Evolutionary conservation across 2,797 vertebrate species (phyloP), one percentile per base, ranked within the genome.

Genomic region (Acanthurus lineatus): DNA sequence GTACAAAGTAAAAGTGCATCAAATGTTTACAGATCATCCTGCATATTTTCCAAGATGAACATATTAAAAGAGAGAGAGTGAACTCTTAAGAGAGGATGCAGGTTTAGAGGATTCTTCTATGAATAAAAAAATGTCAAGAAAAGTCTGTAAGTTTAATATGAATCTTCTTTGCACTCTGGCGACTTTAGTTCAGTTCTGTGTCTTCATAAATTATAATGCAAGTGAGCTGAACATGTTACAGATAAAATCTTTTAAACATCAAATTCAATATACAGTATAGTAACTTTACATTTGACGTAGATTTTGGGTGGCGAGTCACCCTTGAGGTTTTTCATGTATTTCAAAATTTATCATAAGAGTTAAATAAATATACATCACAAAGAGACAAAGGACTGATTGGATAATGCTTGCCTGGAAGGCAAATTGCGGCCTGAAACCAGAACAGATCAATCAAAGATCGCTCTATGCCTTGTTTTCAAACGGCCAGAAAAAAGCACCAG

Each of bases 1-100:
- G 84, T 94, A 94, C 90, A 94, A 93, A 83, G 86, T 94, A 90
- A 95, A 96, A 96, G 95, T 96, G 95, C 95, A 95, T 96, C 88
- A 91, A 92, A 92, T 79, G 71, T 87, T 73, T 69, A 81, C 87
- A 90, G 74, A 79, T 45, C 25, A 79, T 87, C 84, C 79, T 71
- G 53, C 47, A 35, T 79, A 82, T 74, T 79, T 88, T 81, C 49
- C 75, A 92, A 69, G 80, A 86, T 65, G 73, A 69, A 80, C 65
- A 78, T 84, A 68, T 77, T n/a, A 71, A 79, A 86, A 40, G 53
- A 32, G 70, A 57, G 77, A 28, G n/a, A 77, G 68, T 47, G 28
- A 83, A 83, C 53, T 56, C 73, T 54, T 47, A 44, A 81, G 58
- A 85, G 75, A 76, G 35, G 42, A 82, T 44, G 49, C 51, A 14